phyloP scores from a whole-genome alignment of 1,140 invertebrate genomes.

The Dinoponera quadriceps region DNA sequence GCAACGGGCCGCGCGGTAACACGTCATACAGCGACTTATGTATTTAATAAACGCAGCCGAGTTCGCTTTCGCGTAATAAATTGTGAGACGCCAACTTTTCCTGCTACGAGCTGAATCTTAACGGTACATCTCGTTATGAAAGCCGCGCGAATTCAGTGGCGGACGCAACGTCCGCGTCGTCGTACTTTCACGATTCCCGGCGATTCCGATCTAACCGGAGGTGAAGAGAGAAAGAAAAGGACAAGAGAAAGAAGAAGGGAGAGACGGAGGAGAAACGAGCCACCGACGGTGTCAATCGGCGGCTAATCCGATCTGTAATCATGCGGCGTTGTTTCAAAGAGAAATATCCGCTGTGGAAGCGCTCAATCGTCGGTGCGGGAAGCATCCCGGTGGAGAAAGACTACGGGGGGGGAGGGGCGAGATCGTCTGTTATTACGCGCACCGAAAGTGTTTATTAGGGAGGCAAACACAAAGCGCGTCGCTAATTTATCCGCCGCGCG shows the following conservation, averaged over 20 bases:
- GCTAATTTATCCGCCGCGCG: too few relatives aligned
- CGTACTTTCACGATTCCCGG: constrained; percentile 40
- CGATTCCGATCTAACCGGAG: too few relatives aligned
- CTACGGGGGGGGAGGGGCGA: background rate
- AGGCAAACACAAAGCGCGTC: background rate
- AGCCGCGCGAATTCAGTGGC: background rate
- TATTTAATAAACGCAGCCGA: constrained; percentile 39
- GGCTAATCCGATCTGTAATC: background rate
- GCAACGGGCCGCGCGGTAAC: background rate
- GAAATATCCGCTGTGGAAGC: background rate
- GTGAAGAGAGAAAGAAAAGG: too few relatives aligned
- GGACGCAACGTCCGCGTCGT: background rate
- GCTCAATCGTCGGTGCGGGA: background rate
- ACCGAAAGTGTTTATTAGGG: constrained; percentile 22
- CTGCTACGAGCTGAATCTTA: constrained; percentile 47
- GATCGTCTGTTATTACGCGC: background rate
- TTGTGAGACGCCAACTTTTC: constrained; percentile 37
- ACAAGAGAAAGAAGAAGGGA: too few relatives aligned
- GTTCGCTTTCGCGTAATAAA: constrained; percentile 58
- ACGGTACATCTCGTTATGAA: constrained; percentile 45
- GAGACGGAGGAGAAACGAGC: too few relatives aligned
- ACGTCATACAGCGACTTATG: constrained; percentile 13
- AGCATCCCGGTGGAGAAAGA: too few relatives aligned
- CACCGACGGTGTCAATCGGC: background rate
- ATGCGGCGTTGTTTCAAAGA: background rate